These are phyloP conservation scores for Schrankia costaestrigalis DNA, from an alignment of 2,888 invertebrate genomes.

Conservation along the genomic window DNA sequence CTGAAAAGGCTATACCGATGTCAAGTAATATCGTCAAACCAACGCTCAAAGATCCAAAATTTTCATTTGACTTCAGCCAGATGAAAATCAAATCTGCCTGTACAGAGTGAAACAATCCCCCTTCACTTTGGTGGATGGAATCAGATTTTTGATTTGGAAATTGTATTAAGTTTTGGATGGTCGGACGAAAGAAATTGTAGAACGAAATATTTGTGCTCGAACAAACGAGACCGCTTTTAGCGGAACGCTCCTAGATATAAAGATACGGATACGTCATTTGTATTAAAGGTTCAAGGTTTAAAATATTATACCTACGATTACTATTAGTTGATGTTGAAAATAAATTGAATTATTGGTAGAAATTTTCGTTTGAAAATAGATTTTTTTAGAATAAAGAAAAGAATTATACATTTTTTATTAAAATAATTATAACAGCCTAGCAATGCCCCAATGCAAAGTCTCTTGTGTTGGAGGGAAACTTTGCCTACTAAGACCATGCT, in stretches of 20 bases:
- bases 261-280: conserved; percentile 11
- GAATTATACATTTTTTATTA: no score
- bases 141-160: conserved; percentile 53
- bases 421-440: no score
- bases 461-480: no score
- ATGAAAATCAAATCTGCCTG: conserved; percentile 49
- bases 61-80: conserved; percentile 40
- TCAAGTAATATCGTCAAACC: conserved; percentile 24
- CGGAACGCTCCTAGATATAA: conserved; percentile 14
- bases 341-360: no score
- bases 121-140: conserved; percentile 42
- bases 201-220: conserved; percentile 33
- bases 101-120: conserved; percentile 45
- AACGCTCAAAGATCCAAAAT: conserved; percentile 20
- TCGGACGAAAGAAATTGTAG: conserved; percentile 30
- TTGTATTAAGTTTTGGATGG: conserved; percentile 49
- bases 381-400: no score
- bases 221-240: conserved; percentile 23
- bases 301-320: no score
- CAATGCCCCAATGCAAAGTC: no score
- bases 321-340: no score
- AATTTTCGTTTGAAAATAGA: no score
- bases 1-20: conserved; percentile 16
- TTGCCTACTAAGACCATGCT: no score
- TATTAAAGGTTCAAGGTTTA: no score